Base-by-base conservation (phyloP, 2,797 vertebrate genomes). In the Labeo calbasu region DNA sequence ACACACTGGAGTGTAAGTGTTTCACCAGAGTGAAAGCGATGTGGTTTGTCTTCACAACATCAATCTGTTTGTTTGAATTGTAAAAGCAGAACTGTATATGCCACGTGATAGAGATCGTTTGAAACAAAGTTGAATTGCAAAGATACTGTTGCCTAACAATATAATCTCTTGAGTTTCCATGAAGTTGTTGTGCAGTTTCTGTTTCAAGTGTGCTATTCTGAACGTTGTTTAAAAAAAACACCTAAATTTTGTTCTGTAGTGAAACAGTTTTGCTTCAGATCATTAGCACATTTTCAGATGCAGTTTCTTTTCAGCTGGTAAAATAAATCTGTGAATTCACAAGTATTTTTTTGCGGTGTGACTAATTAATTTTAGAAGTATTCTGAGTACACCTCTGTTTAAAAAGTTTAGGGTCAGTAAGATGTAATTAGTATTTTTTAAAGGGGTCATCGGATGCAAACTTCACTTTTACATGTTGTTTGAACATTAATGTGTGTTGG, bases 61-160 rank as follows among this genome's bases (percentile, higher is more conserved):
- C 3, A 32, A 46, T 76, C 23, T 85, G 81, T 88, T 79, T 65
- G 53, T 25, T 40, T 75, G 2, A 46, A 36, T 9, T 63, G 15
- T 69, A 28, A 79, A 84, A 86, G 79, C 48, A 78, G 86, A 87
- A 84, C 73, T 11, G 2, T 17, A 36, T 17, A 40, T 63, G 23
- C 17, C 65, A 36, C 9, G 15, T 51, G 57, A 14, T 23, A 5
- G 71, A 63, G 69, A 57, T 50, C 7, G 12, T 65, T 32, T 19
- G 3, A 50, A 55, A 59, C 21, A 13, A 23, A 66, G 28, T 19
- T 68, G 2, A 25, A 19, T 55, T 23, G 53, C 48, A n/a, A n/a
- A 55, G 40, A 1, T 25, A 8, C 23, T 21, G 28, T 87, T 85
- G 32, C 77, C 17, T 79, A 81, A 87, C 57, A 3, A 2, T 66